A percentile compares a stretch with the other conserved stretches of the same genome.
phyloP scores from a whole-genome alignment of 2,888 invertebrate genomes.

The Pelosia muscerda region DNA sequence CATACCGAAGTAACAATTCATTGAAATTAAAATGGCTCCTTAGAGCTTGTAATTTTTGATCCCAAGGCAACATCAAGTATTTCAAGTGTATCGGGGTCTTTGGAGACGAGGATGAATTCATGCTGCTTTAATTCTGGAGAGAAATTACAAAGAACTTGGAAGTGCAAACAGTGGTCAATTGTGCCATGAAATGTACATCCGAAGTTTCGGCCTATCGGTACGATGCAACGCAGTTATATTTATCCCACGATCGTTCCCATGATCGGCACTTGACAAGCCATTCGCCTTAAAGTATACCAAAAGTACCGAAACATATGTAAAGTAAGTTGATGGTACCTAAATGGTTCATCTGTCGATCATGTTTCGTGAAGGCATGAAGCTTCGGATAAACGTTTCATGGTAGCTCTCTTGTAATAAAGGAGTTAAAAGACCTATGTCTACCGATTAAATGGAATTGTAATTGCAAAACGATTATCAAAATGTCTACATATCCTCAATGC shows the following conservation, averaged over 20 bases:
- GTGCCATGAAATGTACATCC: too few species aligned
- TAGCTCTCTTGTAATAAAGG: too few species aligned
- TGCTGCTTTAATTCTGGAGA: slow-evolving; percentile 75
- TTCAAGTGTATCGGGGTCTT: slow-evolving; percentile 66
- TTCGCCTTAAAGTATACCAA: too few species aligned
- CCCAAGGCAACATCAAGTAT: slow-evolving; percentile 67
- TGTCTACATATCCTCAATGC: too few species aligned
- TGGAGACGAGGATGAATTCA: slow-evolving; percentile 65
- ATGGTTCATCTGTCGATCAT: not conserved
- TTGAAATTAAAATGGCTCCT: slow-evolving; percentile 28
- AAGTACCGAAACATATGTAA: too few species aligned
- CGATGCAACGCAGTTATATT: not conserved
- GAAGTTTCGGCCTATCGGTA: too few species aligned
- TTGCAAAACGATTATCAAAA: too few species aligned
- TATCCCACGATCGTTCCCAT: too few species aligned
- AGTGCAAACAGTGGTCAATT: not conserved
- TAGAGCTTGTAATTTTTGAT: slow-evolving; percentile 51
- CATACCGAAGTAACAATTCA: not conserved
- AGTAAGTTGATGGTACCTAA: not conserved
- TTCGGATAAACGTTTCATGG: not conserved
- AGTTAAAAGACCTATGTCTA: too few species aligned
- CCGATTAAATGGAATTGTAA: too few species aligned
- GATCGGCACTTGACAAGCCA: too few species aligned
- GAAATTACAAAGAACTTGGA: not conserved
- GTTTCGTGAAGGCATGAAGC: not conserved